Evolutionary conservation across 2,113 vertebrate genomes (phyloP).

Genomic region (Otocyon megalotis): DNA sequence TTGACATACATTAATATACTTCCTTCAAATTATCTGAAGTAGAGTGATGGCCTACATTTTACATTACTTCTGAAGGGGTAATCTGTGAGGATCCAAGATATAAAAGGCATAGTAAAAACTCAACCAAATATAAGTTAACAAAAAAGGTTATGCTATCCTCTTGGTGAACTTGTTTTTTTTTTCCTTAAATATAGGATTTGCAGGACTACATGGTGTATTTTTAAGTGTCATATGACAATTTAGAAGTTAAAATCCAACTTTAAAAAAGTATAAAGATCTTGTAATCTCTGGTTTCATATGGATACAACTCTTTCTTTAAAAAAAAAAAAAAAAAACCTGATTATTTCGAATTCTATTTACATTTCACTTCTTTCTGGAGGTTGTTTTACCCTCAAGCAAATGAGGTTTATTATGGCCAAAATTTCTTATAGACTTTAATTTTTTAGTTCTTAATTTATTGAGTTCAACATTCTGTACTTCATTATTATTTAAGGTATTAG

Average conservation of each 20-base stretch:
- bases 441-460: slow-evolving; percentile 9
- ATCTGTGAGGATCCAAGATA: background rate
- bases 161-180: background rate
- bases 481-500: slow-evolving; percentile 15
- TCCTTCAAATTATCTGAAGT: background rate
- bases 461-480: slow-evolving; percentile 14
- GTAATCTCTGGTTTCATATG: background rate
- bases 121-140: background rate
- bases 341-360: slow-evolving; percentile 41
- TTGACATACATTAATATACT: background rate
- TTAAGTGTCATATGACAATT: background rate
- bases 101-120: background rate
- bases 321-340: background rate
- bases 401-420: background rate
- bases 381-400: background rate
- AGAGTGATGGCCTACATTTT: background rate
- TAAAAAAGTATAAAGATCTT: background rate
- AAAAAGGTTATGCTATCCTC: background rate
- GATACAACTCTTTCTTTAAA: background rate
- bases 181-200: background rate
- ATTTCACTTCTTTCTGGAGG: slow-evolving; percentile 29
- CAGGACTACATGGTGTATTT: background rate
- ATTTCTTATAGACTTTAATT: slow-evolving; percentile 18
- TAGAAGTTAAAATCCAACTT: slow-evolving; percentile 56
- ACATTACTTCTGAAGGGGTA: background rate